Percentiles rank a stretch among this genome's conserved stretches.
Evolutionary conservation across 1,140 invertebrate species (phyloP).

Genomic region (Palaemon carinicauda): DNA sequence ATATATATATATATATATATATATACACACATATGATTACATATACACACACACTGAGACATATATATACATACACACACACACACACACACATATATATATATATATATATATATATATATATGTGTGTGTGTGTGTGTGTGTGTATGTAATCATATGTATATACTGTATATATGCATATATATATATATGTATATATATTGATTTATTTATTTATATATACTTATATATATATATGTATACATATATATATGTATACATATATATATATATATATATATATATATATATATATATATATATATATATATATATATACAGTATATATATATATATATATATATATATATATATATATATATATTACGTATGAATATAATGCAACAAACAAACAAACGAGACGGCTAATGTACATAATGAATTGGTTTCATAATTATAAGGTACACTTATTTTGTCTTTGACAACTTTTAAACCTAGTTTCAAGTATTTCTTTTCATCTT

Average conservation of each 20-base stretch:
- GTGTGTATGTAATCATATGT: not conserved
- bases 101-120: not conserved
- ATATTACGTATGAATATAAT: no score
- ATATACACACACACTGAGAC: not conserved
- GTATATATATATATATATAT: constrained; percentile 3
- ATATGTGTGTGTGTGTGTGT: not conserved
- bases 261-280: constrained; percentile 9
- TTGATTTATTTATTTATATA: not conserved
- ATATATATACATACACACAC: not conserved
- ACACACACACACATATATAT: not conserved
- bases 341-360: not conserved
- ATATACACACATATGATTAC: not conserved
- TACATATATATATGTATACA: no score
- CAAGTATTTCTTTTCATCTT: no score
- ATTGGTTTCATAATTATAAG: no score
- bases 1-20: not conserved
- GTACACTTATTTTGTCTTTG: no score
- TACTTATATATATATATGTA: not conserved
- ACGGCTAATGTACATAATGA: no score
- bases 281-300: not conserved
- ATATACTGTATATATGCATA: not conserved
- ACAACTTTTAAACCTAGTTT: no score
- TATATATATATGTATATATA: not conserved
- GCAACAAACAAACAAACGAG: no score
- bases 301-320: not conserved